Base-by-base conservation (phyloP, 1,140 invertebrate species). In the Aphidius ervi region DNA sequence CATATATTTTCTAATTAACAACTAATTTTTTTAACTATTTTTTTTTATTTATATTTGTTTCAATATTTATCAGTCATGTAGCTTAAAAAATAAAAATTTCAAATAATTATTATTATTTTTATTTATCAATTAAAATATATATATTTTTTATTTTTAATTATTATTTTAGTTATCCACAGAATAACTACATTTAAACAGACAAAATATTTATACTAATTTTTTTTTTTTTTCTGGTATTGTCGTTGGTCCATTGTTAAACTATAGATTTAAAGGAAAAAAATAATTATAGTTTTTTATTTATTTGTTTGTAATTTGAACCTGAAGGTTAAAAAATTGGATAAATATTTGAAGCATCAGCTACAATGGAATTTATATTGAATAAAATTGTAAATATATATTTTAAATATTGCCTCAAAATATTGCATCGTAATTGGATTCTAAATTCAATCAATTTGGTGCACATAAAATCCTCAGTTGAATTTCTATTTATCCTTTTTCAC, bases 181-280 rank as follows among this genome's bases (percentile, higher is more conserved):
- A 16, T 9, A 16, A 48, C 20, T 16, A 52, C 8, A 31, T 52
- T 9, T 31, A 52, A 31, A 52, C 8, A 52, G 49, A 37, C 1
- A 52, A 52, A 47, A 45, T 45, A 50, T 48, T 42, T 56, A 56
- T 46, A 10, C 56, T 45, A 61, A 31, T 61, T 48, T 63, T 50
- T 55, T 42, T 56, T 42, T 48, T 40, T 50, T n/a, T 59, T 56
- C 42, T 5, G 20, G 58, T 71, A 71, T 75, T 71, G 69, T 73
- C 70, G 71, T 77, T 76, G 73, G 73, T 75, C 69, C 73, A 71
- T 63, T 61, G 52, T 54, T 57, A 64, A 53, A 43, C 40, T 42
- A 9, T 43, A 56, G 16, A 16, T 16, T 16, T 16, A 16, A 16
- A 16, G 16, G 16, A 16, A 16, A 16, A 16, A 16, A 16, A 16